These are phyloP conservation scores for Antheraea mylitta DNA, from an alignment of 1,140 invertebrate genomes.

Conservation along the genomic window DNA sequence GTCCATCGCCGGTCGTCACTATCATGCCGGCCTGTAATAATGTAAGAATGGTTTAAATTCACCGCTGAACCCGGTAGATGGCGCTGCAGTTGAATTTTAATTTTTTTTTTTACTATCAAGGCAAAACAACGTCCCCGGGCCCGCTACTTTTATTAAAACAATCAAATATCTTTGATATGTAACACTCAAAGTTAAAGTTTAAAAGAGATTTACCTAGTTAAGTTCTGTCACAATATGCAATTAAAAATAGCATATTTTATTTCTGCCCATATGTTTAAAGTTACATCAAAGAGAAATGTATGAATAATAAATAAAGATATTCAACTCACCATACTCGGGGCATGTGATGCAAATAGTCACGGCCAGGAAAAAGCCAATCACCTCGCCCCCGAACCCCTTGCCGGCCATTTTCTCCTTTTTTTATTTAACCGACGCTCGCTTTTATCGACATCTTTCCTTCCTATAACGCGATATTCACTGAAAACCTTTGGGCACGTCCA, in stretches of 20 bases:
- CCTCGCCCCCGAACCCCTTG: slow-evolving; percentile 58
- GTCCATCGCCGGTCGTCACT: too few relatives aligned
- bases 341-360: slow-evolving; percentile 64
- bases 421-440: slow-evolving; percentile 64
- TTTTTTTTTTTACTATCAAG: too few relatives aligned
- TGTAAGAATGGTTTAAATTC: too few relatives aligned
- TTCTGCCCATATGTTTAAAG: neutral
- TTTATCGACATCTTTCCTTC: slow-evolving; percentile 66
- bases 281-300: neutral
- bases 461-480: slow-evolving; percentile 49
- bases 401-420: slow-evolving; percentile 61
- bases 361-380: slow-evolving; percentile 65
- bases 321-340: slow-evolving; percentile 67
- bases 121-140: too few relatives aligned
- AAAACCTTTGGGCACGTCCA: slow-evolving; percentile 32
- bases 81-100: too few relatives aligned
- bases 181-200: too few relatives aligned
- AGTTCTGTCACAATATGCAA: too few relatives aligned
- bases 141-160: too few relatives aligned
- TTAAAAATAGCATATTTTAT: neutral
- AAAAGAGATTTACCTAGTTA: too few relatives aligned
- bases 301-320: neutral
- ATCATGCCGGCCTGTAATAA: too few relatives aligned
- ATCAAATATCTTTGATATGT: too few relatives aligned
- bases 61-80: too few relatives aligned